Conservation (phyloP, 2,113 vertebrate species). For the Petaurus breviceps region DNA sequence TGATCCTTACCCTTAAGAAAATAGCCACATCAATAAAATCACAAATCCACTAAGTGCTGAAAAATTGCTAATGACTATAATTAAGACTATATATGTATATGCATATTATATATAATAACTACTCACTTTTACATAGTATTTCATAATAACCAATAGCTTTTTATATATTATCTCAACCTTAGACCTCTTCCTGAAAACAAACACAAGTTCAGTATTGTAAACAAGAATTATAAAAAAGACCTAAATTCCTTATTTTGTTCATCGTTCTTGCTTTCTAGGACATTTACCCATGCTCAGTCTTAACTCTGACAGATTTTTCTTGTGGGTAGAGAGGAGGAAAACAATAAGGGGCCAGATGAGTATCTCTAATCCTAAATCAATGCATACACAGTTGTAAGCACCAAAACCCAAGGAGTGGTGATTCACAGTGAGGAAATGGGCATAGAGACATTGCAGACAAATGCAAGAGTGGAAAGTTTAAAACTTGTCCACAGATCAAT, state of each 20-base stretch:
- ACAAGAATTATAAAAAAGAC: not conserved
- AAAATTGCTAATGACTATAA: not conserved
- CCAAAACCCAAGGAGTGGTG: not conserved
- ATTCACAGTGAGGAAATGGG: not conserved
- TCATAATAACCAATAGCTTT: not conserved
- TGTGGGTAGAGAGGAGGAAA: not conserved
- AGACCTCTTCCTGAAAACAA: not conserved
- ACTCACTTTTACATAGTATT: not conserved
- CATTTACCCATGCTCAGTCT: not conserved
- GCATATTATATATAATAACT: not conserved
- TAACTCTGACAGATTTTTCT: not conserved
- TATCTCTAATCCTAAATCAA: not conserved
- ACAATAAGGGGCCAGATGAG: not conserved
- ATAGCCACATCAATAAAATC: not conserved
- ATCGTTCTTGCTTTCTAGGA: not conserved
- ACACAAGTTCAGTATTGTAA: not conserved
- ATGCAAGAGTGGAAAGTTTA: not conserved
- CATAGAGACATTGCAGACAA: not conserved
- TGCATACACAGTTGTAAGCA: not conserved
- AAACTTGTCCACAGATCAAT: not conserved
- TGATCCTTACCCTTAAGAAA: not conserved
- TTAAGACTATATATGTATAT: not conserved
- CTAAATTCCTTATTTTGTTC: not conserved
- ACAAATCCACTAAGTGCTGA: not conserved
- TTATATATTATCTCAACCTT: not conserved